Evolutionary conservation across 2,113 vertebrate species (phyloP).

Genomic region (Oxygymnocypris stewartii): DNA sequence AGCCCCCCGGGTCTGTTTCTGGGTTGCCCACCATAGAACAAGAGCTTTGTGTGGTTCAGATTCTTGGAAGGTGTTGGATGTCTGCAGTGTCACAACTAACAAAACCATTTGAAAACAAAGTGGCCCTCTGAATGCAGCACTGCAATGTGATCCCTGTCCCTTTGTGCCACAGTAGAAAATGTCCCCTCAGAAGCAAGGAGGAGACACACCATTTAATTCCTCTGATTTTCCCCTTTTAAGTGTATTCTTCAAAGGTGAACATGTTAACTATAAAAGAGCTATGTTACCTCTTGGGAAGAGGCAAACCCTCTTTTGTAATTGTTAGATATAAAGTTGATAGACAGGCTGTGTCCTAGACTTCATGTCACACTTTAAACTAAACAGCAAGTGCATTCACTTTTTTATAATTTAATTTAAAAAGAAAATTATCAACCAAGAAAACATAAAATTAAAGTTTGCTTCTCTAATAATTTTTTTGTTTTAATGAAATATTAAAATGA

Average conservation of each 20-base stretch:
- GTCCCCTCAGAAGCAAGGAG: constrained; percentile 73
- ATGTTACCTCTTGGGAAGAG: constrained; percentile 59
- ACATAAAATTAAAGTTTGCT: background rate
- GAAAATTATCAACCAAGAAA: no score
- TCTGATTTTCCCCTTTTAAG: constrained; percentile 70
- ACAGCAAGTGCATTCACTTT: background rate
- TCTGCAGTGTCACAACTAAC: constrained; percentile 84
- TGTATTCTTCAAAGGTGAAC: constrained; percentile 78
- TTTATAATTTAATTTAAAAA: no score
- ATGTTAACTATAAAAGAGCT: constrained; percentile 68
- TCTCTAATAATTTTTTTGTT: background rate
- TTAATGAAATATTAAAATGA: no score
- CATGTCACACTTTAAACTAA: background rate
- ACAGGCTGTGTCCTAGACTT: constrained; percentile 1
- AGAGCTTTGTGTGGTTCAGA: constrained; percentile 70
- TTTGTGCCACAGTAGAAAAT: constrained; percentile 75
- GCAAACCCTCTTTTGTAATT: constrained; percentile 50
- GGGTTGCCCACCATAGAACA: constrained; percentile 63
- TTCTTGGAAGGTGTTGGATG: constrained; percentile 82
- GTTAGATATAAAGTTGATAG: constrained; percentile 42
- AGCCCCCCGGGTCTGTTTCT: constrained; percentile 58
- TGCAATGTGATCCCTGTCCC: constrained; percentile 72
- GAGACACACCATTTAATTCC: constrained; percentile 73
- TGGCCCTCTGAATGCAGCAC: constrained; percentile 76
- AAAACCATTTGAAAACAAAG: constrained; percentile 87